Percentiles rank a stretch among this genome's conserved stretches.
phyloP scores from a whole-genome alignment of 1,140 invertebrate species.

The Drosophila lowei region DNA sequence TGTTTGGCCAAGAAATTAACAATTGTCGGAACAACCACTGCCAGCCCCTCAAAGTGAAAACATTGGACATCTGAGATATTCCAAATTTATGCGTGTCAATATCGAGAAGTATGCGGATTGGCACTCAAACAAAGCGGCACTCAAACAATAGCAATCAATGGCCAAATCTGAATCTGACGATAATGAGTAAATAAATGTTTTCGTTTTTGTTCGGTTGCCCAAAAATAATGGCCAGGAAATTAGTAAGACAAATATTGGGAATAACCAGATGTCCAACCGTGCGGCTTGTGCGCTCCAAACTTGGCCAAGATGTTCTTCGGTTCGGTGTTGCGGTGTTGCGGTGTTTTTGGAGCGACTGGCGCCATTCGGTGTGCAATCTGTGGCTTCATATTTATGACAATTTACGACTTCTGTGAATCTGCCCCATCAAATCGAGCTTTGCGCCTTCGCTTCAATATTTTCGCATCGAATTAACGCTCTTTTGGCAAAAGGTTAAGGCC shows the following conservation, averaged over 20 bases:
- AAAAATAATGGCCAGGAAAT: constrained; percentile 24
- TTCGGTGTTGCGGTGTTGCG: no score
- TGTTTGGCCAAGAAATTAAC: constrained; percentile 36
- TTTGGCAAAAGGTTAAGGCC: constrained; percentile 64
- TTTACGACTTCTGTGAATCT: constrained; percentile 64
- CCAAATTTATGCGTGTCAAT: constrained; percentile 66
- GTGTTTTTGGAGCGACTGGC: constrained; percentile 28
- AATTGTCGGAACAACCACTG: neutral
- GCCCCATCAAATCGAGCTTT: constrained; percentile 40
- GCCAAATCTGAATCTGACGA: constrained; percentile 9
- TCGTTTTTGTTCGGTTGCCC: constrained; percentile 14
- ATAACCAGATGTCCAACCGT: neutral
- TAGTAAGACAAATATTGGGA: constrained; percentile 29
- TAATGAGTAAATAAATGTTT: constrained; percentile 12
- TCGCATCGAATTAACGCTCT: constrained; percentile 59
- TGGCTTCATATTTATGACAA: constrained; percentile 52
- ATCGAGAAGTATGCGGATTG: constrained; percentile 16
- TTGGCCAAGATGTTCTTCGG: constrained; percentile 15
- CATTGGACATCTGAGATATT: neutral
- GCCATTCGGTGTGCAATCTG: constrained; percentile 36
- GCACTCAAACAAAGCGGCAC: constrained; percentile 23
- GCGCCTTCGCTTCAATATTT: constrained; percentile 56
- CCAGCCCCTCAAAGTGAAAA: constrained; percentile 22
- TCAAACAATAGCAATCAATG: constrained; percentile 37
- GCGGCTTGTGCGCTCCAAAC: constrained; percentile 38